A percentile compares a stretch with the other conserved stretches of the same genome.
Conservation (phyloP, 2,113 vertebrate genomes). For the Ptilorrhoa leucosticta region DNA sequence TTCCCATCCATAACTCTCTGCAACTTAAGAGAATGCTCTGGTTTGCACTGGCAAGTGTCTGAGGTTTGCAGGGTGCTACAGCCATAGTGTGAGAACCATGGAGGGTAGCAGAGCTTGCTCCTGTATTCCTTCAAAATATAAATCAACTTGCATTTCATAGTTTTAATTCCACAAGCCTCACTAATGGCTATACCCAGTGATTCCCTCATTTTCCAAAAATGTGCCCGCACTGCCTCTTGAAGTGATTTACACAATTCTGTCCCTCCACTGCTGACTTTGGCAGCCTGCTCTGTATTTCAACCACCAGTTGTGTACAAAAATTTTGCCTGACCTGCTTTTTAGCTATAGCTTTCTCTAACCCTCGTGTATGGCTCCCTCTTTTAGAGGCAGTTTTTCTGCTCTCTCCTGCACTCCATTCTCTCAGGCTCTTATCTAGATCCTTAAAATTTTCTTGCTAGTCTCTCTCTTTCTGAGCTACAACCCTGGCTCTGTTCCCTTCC, state of each 20-base stretch:
- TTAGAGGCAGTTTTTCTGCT: neutral
- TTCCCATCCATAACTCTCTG: neutral
- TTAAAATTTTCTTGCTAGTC: constrained; percentile 27
- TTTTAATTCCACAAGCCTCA: constrained; percentile 54
- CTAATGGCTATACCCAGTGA: constrained; percentile 65
- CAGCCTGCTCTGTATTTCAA: constrained; percentile 36
- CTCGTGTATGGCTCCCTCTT: neutral
- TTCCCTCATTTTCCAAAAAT: constrained; percentile 72
- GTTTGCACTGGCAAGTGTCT: neutral
- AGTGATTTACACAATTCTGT: constrained; percentile 64
- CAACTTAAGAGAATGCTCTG: neutral
- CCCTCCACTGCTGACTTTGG: constrained; percentile 69
- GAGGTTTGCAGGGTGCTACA: neutral
- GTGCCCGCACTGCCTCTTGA: constrained; percentile 39
- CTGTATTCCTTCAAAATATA: constrained; percentile 29
- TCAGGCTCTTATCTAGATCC: constrained; percentile 41
- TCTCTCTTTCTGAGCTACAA: constrained; percentile 35
- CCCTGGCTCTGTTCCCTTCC: constrained; percentile 52
- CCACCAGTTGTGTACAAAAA: constrained; percentile 35
- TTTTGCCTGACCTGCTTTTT: constrained; percentile 47
- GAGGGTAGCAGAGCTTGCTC: constrained; percentile 1
- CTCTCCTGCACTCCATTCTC: neutral
- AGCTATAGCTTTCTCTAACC: neutral
- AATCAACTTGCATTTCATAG: constrained; percentile 47
- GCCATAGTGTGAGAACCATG: neutral